These are phyloP conservation scores for Spongilla lacustris DNA, from an alignment of 37 sponge, comb jelly and placozoan genomes.

Conservation along the genomic window DNA sequence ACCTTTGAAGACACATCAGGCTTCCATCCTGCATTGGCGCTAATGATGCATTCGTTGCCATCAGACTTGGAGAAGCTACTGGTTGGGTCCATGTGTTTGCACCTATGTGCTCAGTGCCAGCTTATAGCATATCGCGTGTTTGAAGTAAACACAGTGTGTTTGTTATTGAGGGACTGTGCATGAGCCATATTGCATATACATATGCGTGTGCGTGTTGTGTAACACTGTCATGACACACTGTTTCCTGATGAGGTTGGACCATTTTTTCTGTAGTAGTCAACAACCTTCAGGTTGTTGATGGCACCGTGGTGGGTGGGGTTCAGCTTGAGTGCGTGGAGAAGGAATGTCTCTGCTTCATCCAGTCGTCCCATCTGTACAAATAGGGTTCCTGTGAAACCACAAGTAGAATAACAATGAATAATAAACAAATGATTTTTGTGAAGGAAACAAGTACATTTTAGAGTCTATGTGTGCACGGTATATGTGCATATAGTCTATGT, in stretches of 20 bases:
- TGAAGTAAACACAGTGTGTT: neutral
- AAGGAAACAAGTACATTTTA: no score
- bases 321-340: constrained; percentile 64
- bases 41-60: neutral
- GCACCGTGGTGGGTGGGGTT: constrained; percentile 86
- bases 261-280: constrained; percentile 67
- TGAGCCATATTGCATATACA: neutral
- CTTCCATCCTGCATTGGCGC: neutral
- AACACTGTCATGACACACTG: neutral
- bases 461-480: neutral
- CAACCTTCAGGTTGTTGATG: constrained; percentile 84
- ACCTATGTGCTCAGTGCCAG: neutral
- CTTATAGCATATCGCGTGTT: neutral
- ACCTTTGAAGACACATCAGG: neutral
- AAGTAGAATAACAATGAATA: no score
- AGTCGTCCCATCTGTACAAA: constrained; percentile 58
- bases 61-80: neutral
- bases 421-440: no score
- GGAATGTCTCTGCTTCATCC: constrained; percentile 64
- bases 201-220: neutral
- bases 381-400: constrained; percentile 61
- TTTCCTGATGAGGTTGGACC: neutral
- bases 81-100: neutral
- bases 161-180: neutral
- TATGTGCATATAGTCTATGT: neutral